phyloP scores from a whole-genome alignment of 2,797 vertebrate genomes.

The Onychomys leucogaster region DNA sequence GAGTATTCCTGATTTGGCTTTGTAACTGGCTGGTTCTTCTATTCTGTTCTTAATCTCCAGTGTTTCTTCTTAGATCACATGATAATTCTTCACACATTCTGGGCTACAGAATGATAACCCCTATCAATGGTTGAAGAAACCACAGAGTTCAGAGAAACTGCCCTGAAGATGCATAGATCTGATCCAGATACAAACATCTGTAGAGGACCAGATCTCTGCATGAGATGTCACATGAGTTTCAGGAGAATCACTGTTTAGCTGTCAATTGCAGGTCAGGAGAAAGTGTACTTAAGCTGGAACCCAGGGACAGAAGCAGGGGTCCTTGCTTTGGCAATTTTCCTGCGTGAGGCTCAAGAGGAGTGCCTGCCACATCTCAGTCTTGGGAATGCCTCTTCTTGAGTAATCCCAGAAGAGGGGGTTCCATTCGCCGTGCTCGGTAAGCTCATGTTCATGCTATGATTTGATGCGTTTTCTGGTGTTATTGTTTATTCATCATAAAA shows the following conservation, averaged over 20 bases:
- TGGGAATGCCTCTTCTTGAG: neutral
- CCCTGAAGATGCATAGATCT: neutral
- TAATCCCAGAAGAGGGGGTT: neutral
- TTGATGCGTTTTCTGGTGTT: neutral
- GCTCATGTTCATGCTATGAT: neutral
- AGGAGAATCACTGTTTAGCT: no score
- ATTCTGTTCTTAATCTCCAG: neutral
- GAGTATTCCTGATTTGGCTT: neutral
- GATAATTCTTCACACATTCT: neutral
- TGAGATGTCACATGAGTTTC: neutral
- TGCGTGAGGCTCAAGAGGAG: neutral
- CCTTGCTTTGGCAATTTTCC: neutral
- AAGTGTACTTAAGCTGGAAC: neutral
- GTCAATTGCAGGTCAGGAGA: neutral
- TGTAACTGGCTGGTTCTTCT: neutral
- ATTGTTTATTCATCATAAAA: neutral
- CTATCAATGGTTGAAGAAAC: neutral
- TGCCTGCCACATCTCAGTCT: neutral
- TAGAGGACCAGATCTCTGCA: neutral
- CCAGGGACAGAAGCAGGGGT: neutral
- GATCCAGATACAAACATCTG: neutral
- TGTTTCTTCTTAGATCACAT: neutral
- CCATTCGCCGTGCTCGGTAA: neutral
- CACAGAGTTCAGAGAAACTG: neutral
- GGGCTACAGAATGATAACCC: neutral